Percentiles rank a stretch among this genome's conserved stretches.
These are phyloP conservation scores for Epistrophe grossulariae DNA, from an alignment of 2,888 invertebrate species.

Conservation along the genomic window DNA sequence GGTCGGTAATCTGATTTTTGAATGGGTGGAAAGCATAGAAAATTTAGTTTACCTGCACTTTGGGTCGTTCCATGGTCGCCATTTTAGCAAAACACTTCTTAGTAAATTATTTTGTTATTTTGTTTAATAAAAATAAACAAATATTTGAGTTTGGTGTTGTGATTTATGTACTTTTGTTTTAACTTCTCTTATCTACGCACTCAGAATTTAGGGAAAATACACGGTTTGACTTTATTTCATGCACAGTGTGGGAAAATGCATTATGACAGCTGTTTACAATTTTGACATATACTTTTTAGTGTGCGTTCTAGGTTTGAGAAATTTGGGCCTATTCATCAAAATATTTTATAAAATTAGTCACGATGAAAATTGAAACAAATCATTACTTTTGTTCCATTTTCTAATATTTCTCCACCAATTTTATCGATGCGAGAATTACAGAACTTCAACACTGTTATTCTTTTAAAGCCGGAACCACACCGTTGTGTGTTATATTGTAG, in stretches of 20 bases:
- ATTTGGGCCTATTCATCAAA: too few species aligned
- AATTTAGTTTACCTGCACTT: conserved; percentile 79
- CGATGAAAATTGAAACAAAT: too few species aligned
- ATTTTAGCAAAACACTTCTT: conserved; percentile 76
- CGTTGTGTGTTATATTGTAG: too few species aligned
- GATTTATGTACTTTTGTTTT: conserved; percentile 25
- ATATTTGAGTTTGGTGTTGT: background rate
- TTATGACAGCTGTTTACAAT: background rate
- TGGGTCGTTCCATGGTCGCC: conserved; percentile 83
- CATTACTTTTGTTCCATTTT: too few species aligned
- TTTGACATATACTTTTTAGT: background rate
- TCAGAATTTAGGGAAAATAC: background rate
- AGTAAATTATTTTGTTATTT: background rate
- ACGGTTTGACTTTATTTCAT: background rate
- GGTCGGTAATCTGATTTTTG: background rate
- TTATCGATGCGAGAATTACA: too few species aligned
- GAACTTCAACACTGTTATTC: too few species aligned
- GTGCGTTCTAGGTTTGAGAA: background rate
- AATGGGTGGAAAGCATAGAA: conserved; percentile 4
- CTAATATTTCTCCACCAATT: too few species aligned
- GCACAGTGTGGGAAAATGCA: background rate
- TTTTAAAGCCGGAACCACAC: too few species aligned
- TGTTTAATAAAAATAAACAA: background rate
- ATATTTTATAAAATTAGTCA: too few species aligned
- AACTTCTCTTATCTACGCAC: conserved; percentile 2